These are phyloP conservation scores for Zosterops hypoxanthus DNA, from an alignment of 2,113 vertebrate genomes.

Conservation along the genomic window DNA sequence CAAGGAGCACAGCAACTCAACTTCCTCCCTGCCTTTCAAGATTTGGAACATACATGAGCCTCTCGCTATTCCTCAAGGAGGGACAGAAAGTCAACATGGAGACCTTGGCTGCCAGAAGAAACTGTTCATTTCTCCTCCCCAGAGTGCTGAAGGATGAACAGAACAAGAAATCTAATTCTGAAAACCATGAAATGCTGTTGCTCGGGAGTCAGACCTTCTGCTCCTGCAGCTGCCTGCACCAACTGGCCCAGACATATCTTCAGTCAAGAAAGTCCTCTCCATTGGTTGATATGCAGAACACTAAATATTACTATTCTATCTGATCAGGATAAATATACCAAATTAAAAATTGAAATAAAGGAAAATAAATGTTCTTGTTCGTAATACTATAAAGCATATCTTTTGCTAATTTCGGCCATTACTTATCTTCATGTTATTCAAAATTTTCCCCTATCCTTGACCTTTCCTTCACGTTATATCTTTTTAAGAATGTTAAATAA, in stretches of 20 bases:
- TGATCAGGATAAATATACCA: rapidly evolving
- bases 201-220: neutral
- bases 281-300: neutral
- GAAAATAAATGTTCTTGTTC: neutral
- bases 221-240: neutral
- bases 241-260: neutral
- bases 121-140: neutral
- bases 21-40: neutral
- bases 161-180: neutral
- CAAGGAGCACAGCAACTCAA: neutral
- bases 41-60: neutral
- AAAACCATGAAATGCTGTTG: neutral
- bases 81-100: neutral
- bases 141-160: neutral
- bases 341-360: neutral
- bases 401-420: neutral
- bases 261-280: neutral
- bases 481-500: neutral
- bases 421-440: neutral
- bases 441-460: neutral
- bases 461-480: neutral
- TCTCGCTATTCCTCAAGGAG: neutral
- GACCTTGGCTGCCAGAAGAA: neutral
- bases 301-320: neutral
- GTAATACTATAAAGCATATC: neutral